Evolutionary conservation across 2,113 vertebrate species (phyloP), one percentile per base, ranked within the genome.

Genomic region (Junco hyemalis): DNA sequence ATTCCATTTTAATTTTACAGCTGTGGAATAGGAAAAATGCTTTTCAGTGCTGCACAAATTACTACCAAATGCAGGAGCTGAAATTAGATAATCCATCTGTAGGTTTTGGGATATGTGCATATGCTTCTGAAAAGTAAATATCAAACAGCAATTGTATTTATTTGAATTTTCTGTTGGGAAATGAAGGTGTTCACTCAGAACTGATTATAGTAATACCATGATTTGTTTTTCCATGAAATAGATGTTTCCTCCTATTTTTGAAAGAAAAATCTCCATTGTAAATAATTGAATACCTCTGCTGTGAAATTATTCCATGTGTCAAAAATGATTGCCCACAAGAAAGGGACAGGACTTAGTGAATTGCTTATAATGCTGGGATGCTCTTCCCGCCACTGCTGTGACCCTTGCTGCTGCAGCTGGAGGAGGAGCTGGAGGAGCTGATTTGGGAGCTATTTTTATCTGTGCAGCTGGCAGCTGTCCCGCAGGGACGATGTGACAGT

Each of bases 401-500:
- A 79, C 84, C 57, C 77, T 84, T 69, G 40, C 61, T 78, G 71
- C 79, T 78, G 85, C 48, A 85, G 81, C 31, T 93, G 72, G 47
- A 81, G n/a, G 31, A 88, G 85, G 60, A 85, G 81, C 31, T 93
- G 71, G 45, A 81, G 35, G 33, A 88, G 71, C 93, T 88, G 19
- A 26, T 86, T 81, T 4, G 12, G 68, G 22, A 96, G 64, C 85
- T 95, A 86, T 92, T 96, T 96, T 95, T 90, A 47, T 85, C 63
- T 73, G 11, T 78, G 68, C 82, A 88, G 42, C 88, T 92, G 88
- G 76, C 79, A 93, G 16, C 64, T 71, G 66, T 70, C 80, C 79
- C 6, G 0, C 38, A 77, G 82, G 87, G 85, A 56, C 2, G 16
- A 47, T 61, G 17, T 92, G 71, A 48, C 51, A 90, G 56, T 63